Evolutionary conservation across 2,797 vertebrate genomes (phyloP).

Genomic region (Fistularia commersonii): DNA sequence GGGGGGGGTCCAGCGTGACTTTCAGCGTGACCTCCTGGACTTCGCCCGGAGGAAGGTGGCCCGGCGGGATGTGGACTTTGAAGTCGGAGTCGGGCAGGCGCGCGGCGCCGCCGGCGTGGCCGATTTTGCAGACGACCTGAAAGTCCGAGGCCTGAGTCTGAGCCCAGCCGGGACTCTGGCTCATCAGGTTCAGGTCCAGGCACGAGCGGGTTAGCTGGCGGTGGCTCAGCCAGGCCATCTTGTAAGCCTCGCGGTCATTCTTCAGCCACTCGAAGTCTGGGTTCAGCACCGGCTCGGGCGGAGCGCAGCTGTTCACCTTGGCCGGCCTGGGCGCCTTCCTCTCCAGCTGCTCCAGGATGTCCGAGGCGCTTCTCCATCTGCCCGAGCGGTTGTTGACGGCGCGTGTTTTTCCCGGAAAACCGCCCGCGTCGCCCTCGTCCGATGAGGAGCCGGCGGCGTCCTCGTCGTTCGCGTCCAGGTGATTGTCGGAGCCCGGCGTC

Average conservation of each 20-base stretch:
- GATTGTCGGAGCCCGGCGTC: slow-evolving; percentile 72
- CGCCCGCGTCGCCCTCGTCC: slow-evolving; percentile 81
- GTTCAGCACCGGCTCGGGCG: slow-evolving; percentile 62
- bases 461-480: slow-evolving; percentile 67
- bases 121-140: slow-evolving; percentile 81
- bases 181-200: slow-evolving; percentile 86
- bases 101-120: slow-evolving; percentile 83
- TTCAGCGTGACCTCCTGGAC: slow-evolving; percentile 88
- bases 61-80: slow-evolving; percentile 83
- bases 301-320: slow-evolving; percentile 44
- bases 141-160: slow-evolving; percentile 90
- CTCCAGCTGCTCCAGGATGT: slow-evolving; percentile 83
- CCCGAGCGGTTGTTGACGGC: slow-evolving; percentile 72
- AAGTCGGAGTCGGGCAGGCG: slow-evolving; percentile 86
- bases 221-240: slow-evolving; percentile 94
- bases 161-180: slow-evolving; percentile 93
- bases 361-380: slow-evolving; percentile 88
- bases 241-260: slow-evolving; percentile 92
- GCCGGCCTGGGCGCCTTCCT: slow-evolving; percentile 55
- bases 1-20: slow-evolving; percentile 87
- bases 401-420: slow-evolving; percentile 65
- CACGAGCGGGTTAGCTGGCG: slow-evolving; percentile 91
- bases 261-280: slow-evolving; percentile 86
- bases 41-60: slow-evolving; percentile 86
- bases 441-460: slow-evolving; percentile 84